These are phyloP conservation scores for Lepidochitona cinerea DNA, from an alignment of 2,888 invertebrate genomes.

Conservation along the genomic window DNA sequence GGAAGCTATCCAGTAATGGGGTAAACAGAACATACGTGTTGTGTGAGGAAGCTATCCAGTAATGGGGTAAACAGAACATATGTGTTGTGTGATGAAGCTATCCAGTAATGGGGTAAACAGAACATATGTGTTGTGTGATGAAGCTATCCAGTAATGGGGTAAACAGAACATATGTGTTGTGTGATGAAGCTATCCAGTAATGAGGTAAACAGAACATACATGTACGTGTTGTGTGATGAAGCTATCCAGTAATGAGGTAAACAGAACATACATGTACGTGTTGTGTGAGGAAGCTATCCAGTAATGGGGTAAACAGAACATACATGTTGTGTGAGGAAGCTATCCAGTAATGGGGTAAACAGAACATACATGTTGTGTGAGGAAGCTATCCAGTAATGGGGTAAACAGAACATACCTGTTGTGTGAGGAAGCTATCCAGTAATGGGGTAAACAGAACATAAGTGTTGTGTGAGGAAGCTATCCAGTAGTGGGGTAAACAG, in stretches of 20 bases:
- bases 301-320: too few relatives aligned
- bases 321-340: too few relatives aligned
- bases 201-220: constrained; percentile 74
- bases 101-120: background rate
- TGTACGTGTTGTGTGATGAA: constrained; percentile 83
- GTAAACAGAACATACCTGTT: too few relatives aligned
- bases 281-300: constrained; percentile 77
- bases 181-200: background rate
- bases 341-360: too few relatives aligned
- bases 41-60: constrained; percentile 72
- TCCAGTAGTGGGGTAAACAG: too few relatives aligned
- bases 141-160: background rate
- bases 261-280: too few relatives aligned
- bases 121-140: background rate
- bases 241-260: background rate
- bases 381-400: too few relatives aligned
- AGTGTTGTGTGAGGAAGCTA: too few relatives aligned
- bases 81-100: background rate
- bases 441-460: too few relatives aligned
- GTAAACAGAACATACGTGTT: constrained; percentile 81
- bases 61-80: background rate
- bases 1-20: background rate
- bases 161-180: background rate
- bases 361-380: background rate
- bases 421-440: too few relatives aligned